A percentile compares a stretch with the other conserved stretches of the same genome.
Conservation (phyloP, 2,797 vertebrate genomes). For the Oophaga sylvatica region DNA sequence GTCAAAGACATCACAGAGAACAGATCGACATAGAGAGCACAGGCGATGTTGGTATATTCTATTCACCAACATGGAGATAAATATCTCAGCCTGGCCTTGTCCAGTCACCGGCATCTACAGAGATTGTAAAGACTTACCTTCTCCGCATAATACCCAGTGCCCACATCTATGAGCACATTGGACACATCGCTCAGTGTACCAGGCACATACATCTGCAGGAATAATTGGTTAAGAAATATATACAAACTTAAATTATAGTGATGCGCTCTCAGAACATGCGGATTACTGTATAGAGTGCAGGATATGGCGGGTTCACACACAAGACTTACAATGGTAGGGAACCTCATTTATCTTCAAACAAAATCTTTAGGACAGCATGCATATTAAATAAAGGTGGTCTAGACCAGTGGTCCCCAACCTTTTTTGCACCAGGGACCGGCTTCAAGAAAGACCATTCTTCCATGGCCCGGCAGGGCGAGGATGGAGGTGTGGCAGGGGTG, state of each 20-base stretch:
- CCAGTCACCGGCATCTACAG: not conserved
- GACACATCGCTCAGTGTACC: constrained; percentile 88
- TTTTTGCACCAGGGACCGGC: no score
- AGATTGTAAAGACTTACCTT: constrained; percentile 77
- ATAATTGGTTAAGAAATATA: constrained; percentile 13
- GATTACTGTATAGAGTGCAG: no score
- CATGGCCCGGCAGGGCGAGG: no score
- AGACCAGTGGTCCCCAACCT: no score
- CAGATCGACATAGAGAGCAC: not conserved
- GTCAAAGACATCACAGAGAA: not conserved
- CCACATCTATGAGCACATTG: constrained; percentile 86
- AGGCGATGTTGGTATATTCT: not conserved
- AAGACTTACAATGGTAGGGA: no score
- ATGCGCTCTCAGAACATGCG: no score
- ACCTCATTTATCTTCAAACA: no score
- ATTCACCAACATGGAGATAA: not conserved
- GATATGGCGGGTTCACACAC: no score
- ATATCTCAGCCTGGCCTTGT: not conserved
- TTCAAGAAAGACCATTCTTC: no score
- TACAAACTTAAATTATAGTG: not conserved
- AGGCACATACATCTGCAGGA: constrained; percentile 91
- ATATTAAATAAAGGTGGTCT: no score
- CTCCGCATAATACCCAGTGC: constrained; percentile 96
- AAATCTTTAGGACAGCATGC: no score
- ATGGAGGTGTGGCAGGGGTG: no score